Percentiles rank a stretch among this genome's conserved stretches.
Evolutionary conservation across 2,113 vertebrate species (phyloP).

Genomic region (Daphoenositta chrysoptera): DNA sequence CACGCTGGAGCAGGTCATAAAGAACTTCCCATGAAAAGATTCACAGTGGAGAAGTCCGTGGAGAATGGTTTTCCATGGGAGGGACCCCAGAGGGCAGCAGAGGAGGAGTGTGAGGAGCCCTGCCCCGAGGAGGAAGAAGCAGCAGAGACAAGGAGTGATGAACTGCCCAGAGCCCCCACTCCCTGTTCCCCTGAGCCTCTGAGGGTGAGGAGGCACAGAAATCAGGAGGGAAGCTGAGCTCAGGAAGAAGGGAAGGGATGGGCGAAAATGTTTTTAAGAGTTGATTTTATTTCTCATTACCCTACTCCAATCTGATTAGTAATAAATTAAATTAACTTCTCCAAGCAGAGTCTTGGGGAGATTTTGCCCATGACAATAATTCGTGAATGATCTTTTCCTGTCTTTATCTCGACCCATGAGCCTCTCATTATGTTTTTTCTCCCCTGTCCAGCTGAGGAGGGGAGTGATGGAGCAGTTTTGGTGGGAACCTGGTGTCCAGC

Average conservation of each 20-base stretch:
- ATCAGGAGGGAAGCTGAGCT: neutral
- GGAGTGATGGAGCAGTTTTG: neutral
- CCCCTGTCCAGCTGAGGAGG: neutral
- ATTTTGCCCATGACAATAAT: neutral
- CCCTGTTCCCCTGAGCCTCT: neutral
- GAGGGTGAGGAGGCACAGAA: neutral
- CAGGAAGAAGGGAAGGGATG: neutral
- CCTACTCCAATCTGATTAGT: neutral
- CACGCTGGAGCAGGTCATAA: neutral
- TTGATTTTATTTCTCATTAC: neutral
- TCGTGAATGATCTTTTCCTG: neutral
- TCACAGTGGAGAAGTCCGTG: neutral
- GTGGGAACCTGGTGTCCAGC: neutral
- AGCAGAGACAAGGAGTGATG: neutral
- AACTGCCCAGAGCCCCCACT: neutral
- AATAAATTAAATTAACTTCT: neutral
- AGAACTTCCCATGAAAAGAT: neutral
- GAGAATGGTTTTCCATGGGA: neutral
- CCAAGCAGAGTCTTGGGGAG: neutral
- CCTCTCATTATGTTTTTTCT: neutral
- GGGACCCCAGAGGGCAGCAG: neutral
- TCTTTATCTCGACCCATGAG: accelerated
- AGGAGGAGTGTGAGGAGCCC: neutral
- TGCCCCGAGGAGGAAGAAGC: neutral
- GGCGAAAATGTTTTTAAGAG: neutral